Evolutionary conservation across 2,113 vertebrate species (phyloP).

Genomic region (Apodemus sylvaticus): DNA sequence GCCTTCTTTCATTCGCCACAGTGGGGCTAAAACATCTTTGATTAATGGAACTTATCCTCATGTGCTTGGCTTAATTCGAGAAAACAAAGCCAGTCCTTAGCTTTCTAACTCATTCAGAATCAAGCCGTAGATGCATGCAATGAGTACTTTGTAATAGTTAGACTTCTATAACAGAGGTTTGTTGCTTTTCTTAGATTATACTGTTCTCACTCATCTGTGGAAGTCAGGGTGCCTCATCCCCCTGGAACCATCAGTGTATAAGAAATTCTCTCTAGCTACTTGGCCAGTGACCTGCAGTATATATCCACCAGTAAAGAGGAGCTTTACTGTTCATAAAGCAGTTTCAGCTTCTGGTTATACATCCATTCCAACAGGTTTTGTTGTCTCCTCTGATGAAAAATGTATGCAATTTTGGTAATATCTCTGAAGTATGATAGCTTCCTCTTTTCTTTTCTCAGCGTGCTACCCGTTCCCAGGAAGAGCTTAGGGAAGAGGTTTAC

Average conservation of each 20-base stretch:
- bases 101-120: background rate
- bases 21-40: accelerated
- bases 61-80: background rate
- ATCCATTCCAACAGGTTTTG: too few species aligned
- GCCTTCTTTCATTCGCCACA: background rate
- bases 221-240: accelerated
- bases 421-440: background rate
- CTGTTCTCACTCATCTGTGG: too few species aligned
- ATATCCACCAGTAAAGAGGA: too few species aligned
- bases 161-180: too few species aligned
- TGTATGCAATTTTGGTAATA: background rate
- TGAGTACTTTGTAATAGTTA: background rate
- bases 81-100: background rate
- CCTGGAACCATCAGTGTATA: too few species aligned
- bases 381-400: background rate
- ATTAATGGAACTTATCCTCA: background rate
- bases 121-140: too few species aligned
- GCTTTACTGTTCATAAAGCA: too few species aligned
- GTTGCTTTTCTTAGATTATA: background rate
- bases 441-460: slow-evolving; percentile 84
- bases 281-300: background rate
- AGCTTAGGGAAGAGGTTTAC: slow-evolving; percentile 88
- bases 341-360: background rate
- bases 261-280: accelerated
- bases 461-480: slow-evolving; percentile 93